Percentiles rank a stretch among this genome's conserved stretches.
Conservation (phyloP, 2,888 invertebrate genomes). For the Quadroppia sp. region DNA sequence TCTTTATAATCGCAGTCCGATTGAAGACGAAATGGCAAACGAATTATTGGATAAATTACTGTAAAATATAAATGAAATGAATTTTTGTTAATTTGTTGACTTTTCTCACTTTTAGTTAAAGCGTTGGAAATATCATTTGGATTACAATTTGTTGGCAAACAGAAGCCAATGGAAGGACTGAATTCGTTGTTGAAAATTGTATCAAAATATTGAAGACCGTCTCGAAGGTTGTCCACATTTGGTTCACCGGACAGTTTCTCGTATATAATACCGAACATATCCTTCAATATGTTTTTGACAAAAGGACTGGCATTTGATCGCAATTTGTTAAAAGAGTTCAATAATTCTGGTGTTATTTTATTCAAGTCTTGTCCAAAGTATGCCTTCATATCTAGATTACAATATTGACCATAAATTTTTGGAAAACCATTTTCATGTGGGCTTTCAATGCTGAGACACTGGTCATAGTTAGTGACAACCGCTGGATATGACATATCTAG, state of each 20-base stretch:
- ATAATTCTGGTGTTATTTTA: too few relatives aligned
- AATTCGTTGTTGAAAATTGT: neutral
- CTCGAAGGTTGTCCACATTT: too few relatives aligned
- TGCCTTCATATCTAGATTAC: neutral
- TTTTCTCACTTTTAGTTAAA: neutral
- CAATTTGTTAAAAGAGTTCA: too few relatives aligned
- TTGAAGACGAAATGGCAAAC: neutral
- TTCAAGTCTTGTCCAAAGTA: too few relatives aligned
- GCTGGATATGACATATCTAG: too few relatives aligned
- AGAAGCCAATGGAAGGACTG: neutral
- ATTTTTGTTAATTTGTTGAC: neutral
- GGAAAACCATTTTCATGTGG: neutral
- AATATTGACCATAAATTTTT: constrained; percentile 31
- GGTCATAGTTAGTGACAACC: constrained; percentile 36
- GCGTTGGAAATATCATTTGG: neutral
- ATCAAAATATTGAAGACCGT: too few relatives aligned
- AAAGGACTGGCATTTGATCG: too few relatives aligned
- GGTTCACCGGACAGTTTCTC: too few relatives aligned
- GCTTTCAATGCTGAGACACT: constrained; percentile 23
- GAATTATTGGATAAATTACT: neutral
- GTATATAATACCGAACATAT: too few relatives aligned
- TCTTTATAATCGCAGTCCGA: neutral
- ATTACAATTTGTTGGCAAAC: neutral
- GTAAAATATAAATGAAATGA: neutral
- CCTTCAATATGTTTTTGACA: neutral